Conservation (phyloP, 2,113 vertebrate species). For the Ancistrus triradiatus region DNA sequence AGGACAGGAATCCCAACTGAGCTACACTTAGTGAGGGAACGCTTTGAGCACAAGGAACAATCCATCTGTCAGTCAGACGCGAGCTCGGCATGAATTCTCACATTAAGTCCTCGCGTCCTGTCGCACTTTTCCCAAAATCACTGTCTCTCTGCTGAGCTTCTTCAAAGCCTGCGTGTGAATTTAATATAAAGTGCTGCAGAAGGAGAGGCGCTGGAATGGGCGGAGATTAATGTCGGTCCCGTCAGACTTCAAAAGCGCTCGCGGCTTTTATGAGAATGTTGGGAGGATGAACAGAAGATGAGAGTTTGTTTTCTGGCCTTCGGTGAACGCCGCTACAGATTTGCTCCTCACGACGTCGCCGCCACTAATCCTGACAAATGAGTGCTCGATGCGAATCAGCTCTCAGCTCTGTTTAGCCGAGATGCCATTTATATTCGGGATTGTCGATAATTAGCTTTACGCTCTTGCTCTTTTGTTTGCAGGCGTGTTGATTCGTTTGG, state of each 20-base stretch:
- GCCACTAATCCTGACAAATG: constrained; percentile 31
- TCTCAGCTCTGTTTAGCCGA: not conserved
- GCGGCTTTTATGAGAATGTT: constrained; percentile 16
- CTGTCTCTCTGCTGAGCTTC: constrained; percentile 20
- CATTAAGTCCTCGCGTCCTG: constrained; percentile 9
- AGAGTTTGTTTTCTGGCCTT: constrained; percentile 3
- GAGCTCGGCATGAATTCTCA: no score
- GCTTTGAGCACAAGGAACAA: no score
- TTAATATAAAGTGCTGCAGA: constrained; percentile 20
- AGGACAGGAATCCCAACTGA: no score
- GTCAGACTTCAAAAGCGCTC: constrained; percentile 46
- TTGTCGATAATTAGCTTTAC: constrained; percentile 25
- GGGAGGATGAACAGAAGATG: not conserved
- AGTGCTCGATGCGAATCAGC: not conserved
- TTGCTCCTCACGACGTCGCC: not conserved
- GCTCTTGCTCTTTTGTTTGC: not conserved
- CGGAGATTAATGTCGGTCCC: constrained; percentile 47
- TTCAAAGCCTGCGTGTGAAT: constrained; percentile 42
- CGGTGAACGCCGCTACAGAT: not conserved
- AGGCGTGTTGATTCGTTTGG: constrained; percentile 20
- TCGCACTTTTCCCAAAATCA: constrained; percentile 25
- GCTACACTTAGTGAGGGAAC: no score
- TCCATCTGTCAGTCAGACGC: no score
- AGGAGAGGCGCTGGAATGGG: constrained; percentile 31
- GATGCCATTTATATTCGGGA: constrained; percentile 2